Evolutionary conservation across 2,888 invertebrate genomes (phyloP).

Genomic region (Drosophila neonasuta): DNA sequence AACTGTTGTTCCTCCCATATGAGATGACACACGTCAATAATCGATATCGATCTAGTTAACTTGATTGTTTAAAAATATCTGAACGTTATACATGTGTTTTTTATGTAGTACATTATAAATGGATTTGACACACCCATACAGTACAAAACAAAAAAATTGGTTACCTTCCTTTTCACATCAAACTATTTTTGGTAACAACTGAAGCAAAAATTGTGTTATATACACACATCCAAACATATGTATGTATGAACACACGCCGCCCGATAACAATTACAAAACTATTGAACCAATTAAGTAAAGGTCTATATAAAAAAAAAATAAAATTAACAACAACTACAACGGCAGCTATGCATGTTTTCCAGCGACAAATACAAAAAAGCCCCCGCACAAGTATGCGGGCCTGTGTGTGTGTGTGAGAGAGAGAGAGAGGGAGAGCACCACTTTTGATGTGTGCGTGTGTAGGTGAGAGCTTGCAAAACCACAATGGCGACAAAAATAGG

Average conservation of each 20-base stretch:
- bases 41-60: constrained; percentile 25
- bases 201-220: constrained; percentile 45
- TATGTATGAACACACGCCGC: constrained; percentile 24
- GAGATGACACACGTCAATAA: constrained; percentile 1
- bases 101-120: constrained; percentile 11
- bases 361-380: constrained; percentile 35
- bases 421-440: constrained; percentile 38
- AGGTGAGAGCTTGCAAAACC: constrained; percentile 51
- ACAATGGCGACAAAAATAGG: constrained; percentile 62
- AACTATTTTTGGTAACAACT: constrained; percentile 68
- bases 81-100: constrained; percentile 2
- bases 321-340: constrained; percentile 12
- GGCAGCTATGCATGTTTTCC: constrained; percentile 37
- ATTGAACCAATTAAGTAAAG: constrained; percentile 71
- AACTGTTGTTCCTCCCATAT: constrained; percentile 26
- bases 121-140: constrained; percentile 52
- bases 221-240: constrained; percentile 10
- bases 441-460: constrained; percentile 25
- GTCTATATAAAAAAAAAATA: constrained; percentile 44
- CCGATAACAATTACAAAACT: constrained; percentile 66
- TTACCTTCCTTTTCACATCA: constrained; percentile 45
- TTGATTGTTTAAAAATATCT: constrained; percentile 26
- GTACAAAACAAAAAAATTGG: constrained; percentile 34
- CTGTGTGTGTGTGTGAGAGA: constrained; percentile 9
- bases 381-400: constrained; percentile 31